phyloP scores from a whole-genome alignment of 2,113 vertebrate genomes.

The Hemicordylus capensis region DNA sequence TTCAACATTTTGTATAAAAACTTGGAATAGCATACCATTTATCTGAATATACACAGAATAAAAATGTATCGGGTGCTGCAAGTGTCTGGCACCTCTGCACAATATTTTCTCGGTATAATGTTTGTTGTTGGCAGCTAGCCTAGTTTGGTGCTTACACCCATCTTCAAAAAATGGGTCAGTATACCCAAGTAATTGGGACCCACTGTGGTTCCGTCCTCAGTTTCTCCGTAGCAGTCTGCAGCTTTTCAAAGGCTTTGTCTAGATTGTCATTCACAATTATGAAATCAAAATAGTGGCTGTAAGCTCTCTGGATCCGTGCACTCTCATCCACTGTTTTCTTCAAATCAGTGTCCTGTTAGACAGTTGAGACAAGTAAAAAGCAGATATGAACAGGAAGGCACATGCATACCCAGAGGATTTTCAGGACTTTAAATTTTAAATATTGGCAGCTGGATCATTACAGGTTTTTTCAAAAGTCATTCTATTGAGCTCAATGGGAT shows the following conservation, averaged over 20 bases:
- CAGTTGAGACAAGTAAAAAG: constrained; percentile 22
- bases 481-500: background rate
- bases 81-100: constrained; percentile 56
- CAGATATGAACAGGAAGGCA: background rate
- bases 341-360: constrained; percentile 90
- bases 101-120: constrained; percentile 29
- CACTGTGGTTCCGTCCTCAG: constrained; percentile 91
- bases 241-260: constrained; percentile 95
- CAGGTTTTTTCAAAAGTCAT: background rate
- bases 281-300: constrained; percentile 98
- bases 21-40: constrained; percentile 85
- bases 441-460: background rate
- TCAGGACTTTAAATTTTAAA: background rate
- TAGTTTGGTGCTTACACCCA: constrained; percentile 48
- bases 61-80: constrained; percentile 69
- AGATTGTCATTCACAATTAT: constrained; percentile 96
- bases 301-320: constrained; percentile 90
- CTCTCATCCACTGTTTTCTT: constrained; percentile 99
- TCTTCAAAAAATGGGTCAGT: constrained; percentile 74
- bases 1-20: constrained; percentile 89
- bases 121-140: constrained; percentile 52
- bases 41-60: constrained; percentile 74
- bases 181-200: constrained; percentile 98
- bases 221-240: constrained; percentile 89
- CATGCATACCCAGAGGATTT: background rate